A percentile compares a stretch with the other conserved stretches of the same genome.
Evolutionary conservation across 1,140 invertebrate genomes (phyloP).

Genomic region (Heliconius melpomene): DNA sequence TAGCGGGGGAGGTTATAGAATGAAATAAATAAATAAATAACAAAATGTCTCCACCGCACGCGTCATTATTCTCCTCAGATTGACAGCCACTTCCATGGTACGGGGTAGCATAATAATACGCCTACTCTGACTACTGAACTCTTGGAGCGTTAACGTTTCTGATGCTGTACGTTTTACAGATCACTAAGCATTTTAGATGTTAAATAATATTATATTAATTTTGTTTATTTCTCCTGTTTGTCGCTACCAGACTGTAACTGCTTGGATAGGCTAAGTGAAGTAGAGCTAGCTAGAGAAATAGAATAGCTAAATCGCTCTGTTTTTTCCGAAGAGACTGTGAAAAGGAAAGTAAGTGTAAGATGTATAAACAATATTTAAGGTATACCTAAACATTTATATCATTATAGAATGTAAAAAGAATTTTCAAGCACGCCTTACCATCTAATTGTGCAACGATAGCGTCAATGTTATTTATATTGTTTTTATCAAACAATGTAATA

Average conservation of each 20-base stretch:
- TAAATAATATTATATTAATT: not conserved
- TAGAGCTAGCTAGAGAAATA: too few species aligned
- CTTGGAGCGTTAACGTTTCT: conserved; percentile 49
- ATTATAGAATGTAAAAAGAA: too few species aligned
- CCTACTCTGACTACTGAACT: conserved; percentile 68
- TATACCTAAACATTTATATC: too few species aligned
- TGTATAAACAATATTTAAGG: too few species aligned
- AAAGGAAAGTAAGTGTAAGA: too few species aligned
- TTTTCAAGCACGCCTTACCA: not conserved
- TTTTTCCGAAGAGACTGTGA: too few species aligned
- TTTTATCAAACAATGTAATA: conserved; percentile 6
- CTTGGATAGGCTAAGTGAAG: not conserved
- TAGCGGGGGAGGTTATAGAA: conserved; percentile 71
- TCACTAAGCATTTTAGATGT: not conserved
- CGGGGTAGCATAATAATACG: conserved; percentile 71
- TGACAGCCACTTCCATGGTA: conserved; percentile 76
- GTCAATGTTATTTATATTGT: not conserved
- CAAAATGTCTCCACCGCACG: conserved; percentile 65
- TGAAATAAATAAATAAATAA: conserved; percentile 72
- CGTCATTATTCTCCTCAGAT: conserved; percentile 76
- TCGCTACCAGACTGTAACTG: not conserved
- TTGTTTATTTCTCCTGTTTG: not conserved
- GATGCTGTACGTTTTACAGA: conserved; percentile 44
- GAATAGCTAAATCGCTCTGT: too few species aligned
- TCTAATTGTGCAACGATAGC: not conserved